Conservation (phyloP, 2,797 vertebrate genomes). For the Lutjanus campechanus region DNA sequence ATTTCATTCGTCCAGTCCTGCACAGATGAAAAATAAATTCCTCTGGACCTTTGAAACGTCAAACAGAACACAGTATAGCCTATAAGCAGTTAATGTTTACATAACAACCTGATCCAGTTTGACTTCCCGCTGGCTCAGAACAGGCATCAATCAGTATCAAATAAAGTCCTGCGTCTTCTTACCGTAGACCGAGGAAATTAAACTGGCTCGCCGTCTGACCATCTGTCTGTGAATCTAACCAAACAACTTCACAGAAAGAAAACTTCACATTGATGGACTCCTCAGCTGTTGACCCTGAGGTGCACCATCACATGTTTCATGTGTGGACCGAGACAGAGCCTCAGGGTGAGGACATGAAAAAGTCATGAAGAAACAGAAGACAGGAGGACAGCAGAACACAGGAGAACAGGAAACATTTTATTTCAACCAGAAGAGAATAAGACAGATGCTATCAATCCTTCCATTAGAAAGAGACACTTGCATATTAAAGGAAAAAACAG, state of each 20-base stretch:
- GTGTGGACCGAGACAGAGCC: background rate
- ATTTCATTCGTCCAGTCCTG: background rate
- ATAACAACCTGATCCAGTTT: constrained; percentile 1
- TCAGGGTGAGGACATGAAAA: background rate
- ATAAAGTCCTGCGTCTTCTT: background rate
- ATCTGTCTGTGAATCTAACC: background rate
- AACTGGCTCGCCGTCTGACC: background rate
- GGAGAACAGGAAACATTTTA: constrained; percentile 21
- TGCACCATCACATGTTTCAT: constrained; percentile 29
- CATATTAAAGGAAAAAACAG: no score
- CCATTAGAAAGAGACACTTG: no score
- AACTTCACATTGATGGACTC: background rate
- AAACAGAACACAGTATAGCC: no score
- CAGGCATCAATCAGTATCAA: background rate
- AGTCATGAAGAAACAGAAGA: constrained; percentile 13
- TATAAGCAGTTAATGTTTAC: constrained; percentile 14
- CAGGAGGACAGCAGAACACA: constrained; percentile 7
- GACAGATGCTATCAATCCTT: no score
- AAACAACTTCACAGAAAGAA: constrained; percentile 1
- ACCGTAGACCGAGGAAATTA: constrained; percentile 26
- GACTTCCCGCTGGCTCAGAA: constrained; percentile 10
- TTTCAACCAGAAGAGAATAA: background rate
- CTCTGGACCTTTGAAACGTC: background rate
- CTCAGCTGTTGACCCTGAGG: constrained; percentile 3
- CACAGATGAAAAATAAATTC: constrained; percentile 2